Base-by-base conservation (phyloP, 2,888 invertebrate species). In the Eupithecia dodoneata region DNA sequence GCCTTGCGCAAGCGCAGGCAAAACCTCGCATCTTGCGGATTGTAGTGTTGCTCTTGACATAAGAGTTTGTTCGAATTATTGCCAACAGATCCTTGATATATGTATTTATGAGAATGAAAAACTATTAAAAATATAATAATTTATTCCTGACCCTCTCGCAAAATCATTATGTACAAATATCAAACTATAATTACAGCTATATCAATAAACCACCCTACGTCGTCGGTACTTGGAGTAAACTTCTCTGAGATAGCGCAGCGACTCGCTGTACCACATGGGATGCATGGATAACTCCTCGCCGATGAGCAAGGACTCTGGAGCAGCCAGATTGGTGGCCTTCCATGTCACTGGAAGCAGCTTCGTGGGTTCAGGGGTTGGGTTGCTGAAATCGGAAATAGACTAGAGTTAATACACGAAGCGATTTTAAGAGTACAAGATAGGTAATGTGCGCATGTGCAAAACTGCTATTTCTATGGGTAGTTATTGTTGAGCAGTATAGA, bases 281-380 rank as follows among this genome's bases (percentile, higher is more conserved):
- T 72, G 80, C 0, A 84, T 87, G 63, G 84, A 79, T 71, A 91
- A 86, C 78, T 89, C 78, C 2, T 84, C 66, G 73, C 91, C 92
- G 2, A 94, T 92, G 74, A 89, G 84, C 59, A 94, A 83, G 0
- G 88, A 83, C 0, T 82, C 83, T 0, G 90, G 91, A 4, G 84
- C 71, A 0, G 84, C 59, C 0, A 76, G 80, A 66, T 88, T 84
- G 0, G 88, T 84, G 6, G 88, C 87, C 2, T 77, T 72, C 94
- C 94, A 94, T 76, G 84, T 86, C 4, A 90, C 78, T 13, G 92
- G 90, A 30, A 91, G 72, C 49, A 87, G 74, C 2, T 85, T 84
- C 2, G 88, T 83, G 1, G 79, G 74, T 7, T 83, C 81, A 0
- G 93, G 94, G 2, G 93, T 93, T 45, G 94, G 94, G 65, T 93